Evolutionary conservation across 2,888 invertebrate genomes (phyloP).

Genomic region (Prosopocoilus inquinatus): DNA sequence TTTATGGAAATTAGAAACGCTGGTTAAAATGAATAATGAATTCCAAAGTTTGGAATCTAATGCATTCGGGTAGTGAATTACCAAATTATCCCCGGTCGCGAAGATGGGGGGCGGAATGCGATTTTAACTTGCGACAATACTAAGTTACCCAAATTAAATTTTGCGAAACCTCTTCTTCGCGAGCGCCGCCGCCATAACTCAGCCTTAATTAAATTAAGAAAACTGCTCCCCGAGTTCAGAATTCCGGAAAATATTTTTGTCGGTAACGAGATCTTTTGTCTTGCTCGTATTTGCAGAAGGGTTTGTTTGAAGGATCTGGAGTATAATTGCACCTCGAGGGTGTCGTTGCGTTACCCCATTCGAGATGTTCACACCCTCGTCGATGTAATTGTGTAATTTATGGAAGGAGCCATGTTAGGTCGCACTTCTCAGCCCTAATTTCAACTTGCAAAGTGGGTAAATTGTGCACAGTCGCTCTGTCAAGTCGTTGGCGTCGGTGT

Average conservation of each 20-base stretch:
- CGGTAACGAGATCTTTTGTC: constrained; percentile 46
- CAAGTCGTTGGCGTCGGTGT: not conserved
- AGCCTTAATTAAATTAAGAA: constrained; percentile 41
- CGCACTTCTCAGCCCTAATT: constrained; percentile 36
- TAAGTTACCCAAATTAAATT: constrained; percentile 48
- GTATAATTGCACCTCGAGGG: constrained; percentile 47
- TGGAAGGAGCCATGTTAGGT: constrained; percentile 38
- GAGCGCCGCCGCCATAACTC: constrained; percentile 34
- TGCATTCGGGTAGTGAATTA: constrained; percentile 40
- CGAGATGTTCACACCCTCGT: constrained; percentile 41
- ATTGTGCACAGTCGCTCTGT: constrained; percentile 27
- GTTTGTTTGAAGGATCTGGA: constrained; percentile 39
- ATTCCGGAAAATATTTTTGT: constrained; percentile 36
- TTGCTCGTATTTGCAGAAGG: constrained; percentile 36
- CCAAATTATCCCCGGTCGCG: constrained; percentile 32
- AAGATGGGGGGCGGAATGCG: constrained; percentile 27
- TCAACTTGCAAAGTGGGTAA: constrained; percentile 37
- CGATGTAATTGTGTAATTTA: constrained; percentile 48
- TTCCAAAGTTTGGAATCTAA: constrained; percentile 21
- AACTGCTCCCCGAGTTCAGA: constrained; percentile 25
- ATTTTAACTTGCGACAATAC: constrained; percentile 47
- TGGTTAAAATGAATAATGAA: constrained; percentile 28
- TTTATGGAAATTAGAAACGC: constrained; percentile 16
- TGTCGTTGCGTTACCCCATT: constrained; percentile 31
- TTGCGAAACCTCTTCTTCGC: constrained; percentile 40